phyloP scores from a whole-genome alignment of 2,797 vertebrate genomes.

The Aeoliscus strigatus region DNA sequence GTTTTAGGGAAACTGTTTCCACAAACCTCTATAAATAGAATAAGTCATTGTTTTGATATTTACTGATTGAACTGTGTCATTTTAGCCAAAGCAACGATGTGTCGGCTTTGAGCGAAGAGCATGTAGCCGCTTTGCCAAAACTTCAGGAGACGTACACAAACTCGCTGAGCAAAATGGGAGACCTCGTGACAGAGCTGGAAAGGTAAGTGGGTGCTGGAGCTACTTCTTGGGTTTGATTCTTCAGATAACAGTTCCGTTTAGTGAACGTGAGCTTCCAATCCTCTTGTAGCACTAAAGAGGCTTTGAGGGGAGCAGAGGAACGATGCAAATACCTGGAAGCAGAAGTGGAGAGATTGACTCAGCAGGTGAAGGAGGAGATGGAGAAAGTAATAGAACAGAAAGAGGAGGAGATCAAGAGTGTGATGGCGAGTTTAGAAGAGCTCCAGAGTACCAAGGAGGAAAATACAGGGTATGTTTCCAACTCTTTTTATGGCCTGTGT shows the following conservation, averaged over 20 bases:
- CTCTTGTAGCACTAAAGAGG: conserved; percentile 72
- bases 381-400: conserved; percentile 62
- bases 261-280: conserved; percentile 15
- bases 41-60: no score
- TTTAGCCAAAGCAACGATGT: conserved; percentile 74
- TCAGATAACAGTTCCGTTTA: not conserved
- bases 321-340: conserved; percentile 66
- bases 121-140: conserved; percentile 53
- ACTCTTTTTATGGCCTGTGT: not conserved
- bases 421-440: conserved; percentile 63
- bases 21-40: no score
- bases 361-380: conserved; percentile 63
- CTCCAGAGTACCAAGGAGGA: conserved; percentile 73
- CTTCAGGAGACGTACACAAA: conserved; percentile 70
- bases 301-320: conserved; percentile 58
- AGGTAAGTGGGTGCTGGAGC: conserved; percentile 67
- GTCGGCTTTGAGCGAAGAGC: conserved; percentile 54
- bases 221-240: no score
- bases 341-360: conserved; percentile 63
- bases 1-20: no score
- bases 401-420: conserved; percentile 64
- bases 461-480: conserved; percentile 72
- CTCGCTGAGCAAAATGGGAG: conserved; percentile 64
- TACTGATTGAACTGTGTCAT: conserved; percentile 2
- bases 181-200: conserved; percentile 75